A percentile compares a stretch with the other conserved stretches of the same genome.
These are phyloP conservation scores for Onthophagus taurus DNA, from an alignment of 1,140 invertebrate species.

Conservation along the genomic window DNA sequence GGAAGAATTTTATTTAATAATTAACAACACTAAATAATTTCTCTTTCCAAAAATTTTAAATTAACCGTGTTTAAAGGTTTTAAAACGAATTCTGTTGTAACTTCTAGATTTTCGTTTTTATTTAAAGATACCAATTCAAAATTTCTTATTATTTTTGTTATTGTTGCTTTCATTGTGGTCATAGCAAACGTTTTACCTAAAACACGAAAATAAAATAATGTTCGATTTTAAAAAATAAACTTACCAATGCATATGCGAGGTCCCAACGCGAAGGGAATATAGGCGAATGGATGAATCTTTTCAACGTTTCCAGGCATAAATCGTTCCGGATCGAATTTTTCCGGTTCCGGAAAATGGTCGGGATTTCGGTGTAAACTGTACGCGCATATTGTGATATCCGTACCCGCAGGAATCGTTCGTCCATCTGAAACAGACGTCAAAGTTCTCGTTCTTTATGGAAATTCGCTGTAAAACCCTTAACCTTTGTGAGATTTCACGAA, in stretches of 20 bases:
- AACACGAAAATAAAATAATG: slow-evolving; percentile 11
- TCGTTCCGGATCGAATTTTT: slow-evolving; percentile 56
- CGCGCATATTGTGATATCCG: slow-evolving; percentile 32
- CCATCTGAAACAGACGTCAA: slow-evolving; percentile 11
- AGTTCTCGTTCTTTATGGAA: too few species aligned
- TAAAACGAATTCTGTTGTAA: slow-evolving; percentile 20
- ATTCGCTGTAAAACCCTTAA: too few species aligned
- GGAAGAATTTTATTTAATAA: too few species aligned
- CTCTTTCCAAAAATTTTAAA: too few species aligned
- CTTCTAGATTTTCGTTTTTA: slow-evolving; percentile 9
- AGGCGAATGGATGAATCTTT: slow-evolving; percentile 43
- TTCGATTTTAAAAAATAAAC: background rate
- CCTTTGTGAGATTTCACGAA: too few species aligned
- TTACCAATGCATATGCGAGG: slow-evolving; percentile 52
- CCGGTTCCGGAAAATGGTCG: slow-evolving; percentile 52
- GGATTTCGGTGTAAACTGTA: slow-evolving; percentile 49
- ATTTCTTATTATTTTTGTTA: slow-evolving; percentile 37
- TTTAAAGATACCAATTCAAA: slow-evolving; percentile 20
- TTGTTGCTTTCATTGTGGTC: slow-evolving; percentile 37
- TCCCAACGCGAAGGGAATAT: slow-evolving; percentile 56
- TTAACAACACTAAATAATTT: too few species aligned
- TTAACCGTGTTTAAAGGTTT: too few species aligned
- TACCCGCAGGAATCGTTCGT: slow-evolving; percentile 32
- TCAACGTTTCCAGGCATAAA: slow-evolving; percentile 47
- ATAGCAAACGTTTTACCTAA: slow-evolving; percentile 41